Base-by-base conservation (phyloP, 2,888 invertebrate genomes). In the Agelastica alni region DNA sequence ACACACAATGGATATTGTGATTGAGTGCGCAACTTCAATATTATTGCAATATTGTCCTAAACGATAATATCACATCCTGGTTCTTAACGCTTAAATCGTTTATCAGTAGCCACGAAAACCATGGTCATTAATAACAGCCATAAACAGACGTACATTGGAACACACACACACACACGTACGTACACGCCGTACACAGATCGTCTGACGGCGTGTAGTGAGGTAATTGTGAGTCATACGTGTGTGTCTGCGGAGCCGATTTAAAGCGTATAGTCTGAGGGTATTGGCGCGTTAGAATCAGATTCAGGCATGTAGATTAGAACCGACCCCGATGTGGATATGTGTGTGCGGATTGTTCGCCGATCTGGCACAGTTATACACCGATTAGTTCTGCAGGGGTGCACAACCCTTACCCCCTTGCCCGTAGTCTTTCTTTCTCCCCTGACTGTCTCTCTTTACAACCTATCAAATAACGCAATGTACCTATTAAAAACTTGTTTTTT, bases 301-400 rank as follows among this genome's bases (percentile, higher is more conserved):
- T 67, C 67, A 60, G 67, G 66, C 67, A 67, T 70, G 70, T 65
- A 70, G 70, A 70, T 71, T 70, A 69, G 69, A 64, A 56, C 61
- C 53, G 59, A 63, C 63, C 62, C 66, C 64, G 66, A 65, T 67
- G 66, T 39, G 37, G 47, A 36, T 28, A 16, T 37, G 36, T 47
- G 37, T 67, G 70, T 67, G 63, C 63, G 60, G 65, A 66, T 64
- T 61, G 62, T 60, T 59, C 63, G 45, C 55, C 66, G 65, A 68
- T 68, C 67, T 69, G 67, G 67, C 68, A 67, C 70, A 65, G 69
- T 70, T 70, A 70, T 70, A 70, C 63, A 66, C 60, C 67, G 71
- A 72, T 72, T 72, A 71, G 71, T 72, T 72, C 69, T 66, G 68
- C 68, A 67, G 69, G 71, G 72, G 70, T 70, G 71, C 66, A 58